Percentiles rank a stretch among this genome's conserved stretches.
These are phyloP conservation scores for Glandiceps talaboti DNA, from an alignment of 53 echinoderm and acorn worm genomes.

Conservation along the genomic window DNA sequence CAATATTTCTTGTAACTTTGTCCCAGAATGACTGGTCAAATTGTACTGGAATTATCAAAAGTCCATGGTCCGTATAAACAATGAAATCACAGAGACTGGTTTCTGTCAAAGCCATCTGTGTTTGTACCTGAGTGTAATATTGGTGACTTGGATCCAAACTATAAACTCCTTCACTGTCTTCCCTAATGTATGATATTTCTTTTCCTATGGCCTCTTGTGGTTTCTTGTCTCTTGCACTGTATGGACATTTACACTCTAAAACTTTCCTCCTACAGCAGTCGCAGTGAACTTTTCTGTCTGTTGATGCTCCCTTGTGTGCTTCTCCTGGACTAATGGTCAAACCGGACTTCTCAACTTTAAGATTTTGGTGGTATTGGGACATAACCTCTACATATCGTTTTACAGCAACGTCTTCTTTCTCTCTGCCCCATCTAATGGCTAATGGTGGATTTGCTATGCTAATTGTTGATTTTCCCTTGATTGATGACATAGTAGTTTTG, in stretches of 20 bases:
- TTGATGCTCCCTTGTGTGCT: not conserved
- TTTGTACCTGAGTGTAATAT: not conserved
- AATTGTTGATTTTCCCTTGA: not conserved
- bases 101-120: not conserved
- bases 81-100: not conserved
- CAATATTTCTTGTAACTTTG: not conserved
- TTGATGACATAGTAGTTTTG: not conserved
- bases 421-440: not conserved
- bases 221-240: not conserved
- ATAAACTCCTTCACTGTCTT: not conserved
- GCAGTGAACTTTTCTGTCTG: not conserved
- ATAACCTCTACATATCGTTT: not conserved
- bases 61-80: not conserved
- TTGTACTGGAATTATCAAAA: not conserved
- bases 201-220: not conserved
- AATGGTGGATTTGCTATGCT: not conserved
- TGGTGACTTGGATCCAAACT: not conserved
- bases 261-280: not conserved
- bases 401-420: not conserved
- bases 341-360: not conserved
- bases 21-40: not conserved
- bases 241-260: not conserved
- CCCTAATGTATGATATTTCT: not conserved
- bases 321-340: not conserved
- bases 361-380: not conserved